Base-by-base conservation (phyloP, 2,113 vertebrate genomes). In the Lepus timidus region DNA sequence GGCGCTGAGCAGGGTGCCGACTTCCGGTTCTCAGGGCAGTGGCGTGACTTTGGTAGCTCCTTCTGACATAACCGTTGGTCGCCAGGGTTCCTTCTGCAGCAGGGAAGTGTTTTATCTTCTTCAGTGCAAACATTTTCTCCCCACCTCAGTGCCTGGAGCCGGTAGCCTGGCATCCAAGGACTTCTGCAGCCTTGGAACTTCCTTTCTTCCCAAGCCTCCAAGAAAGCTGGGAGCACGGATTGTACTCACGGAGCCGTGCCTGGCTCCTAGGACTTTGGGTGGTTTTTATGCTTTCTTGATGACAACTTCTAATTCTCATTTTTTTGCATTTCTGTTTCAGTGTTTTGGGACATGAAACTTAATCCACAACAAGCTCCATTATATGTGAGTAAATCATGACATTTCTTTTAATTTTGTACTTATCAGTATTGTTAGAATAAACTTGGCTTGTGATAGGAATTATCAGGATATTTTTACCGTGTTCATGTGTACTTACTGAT, bases 301-400 rank as follows among this genome's bases (percentile, higher is more conserved):
- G 33, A 70, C 76, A 55, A 83, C 6, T 94, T 61, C 17, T 83
- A 62, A 51, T 64, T 88, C 85, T 95, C 78, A 96, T 39, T 87
- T 70, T 96, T 95, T 93, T 97, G 9, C 9, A 70, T 85, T 97
- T 98, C 95, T 95, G n/a, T 98, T 99, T 88, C 98, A 99, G 99
- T 98, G 97, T 99, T 99, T 98, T 98, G 98, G 98, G 99, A 99
- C 99, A 99, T 99, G 99, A 99, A 99, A 99, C 99, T 99, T 98
- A 99, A 98, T 99, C 99, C 99, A 98, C 99, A 99, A 90, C 99
- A 99, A 99, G 99, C 99, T 98, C 99, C 99, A 0, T 97, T 99
- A 96, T 99, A 99, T 99, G 99, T 99, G 97, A 99, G 99, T 99
- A 99, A 93, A 96, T 96, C 64, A 19, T 19, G 23, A 78, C 25